Percentiles rank a stretch among this genome's conserved stretches.
phyloP scores from a whole-genome alignment of 2,797 vertebrate species.

The Hypotaenidia okinawae region DNA sequence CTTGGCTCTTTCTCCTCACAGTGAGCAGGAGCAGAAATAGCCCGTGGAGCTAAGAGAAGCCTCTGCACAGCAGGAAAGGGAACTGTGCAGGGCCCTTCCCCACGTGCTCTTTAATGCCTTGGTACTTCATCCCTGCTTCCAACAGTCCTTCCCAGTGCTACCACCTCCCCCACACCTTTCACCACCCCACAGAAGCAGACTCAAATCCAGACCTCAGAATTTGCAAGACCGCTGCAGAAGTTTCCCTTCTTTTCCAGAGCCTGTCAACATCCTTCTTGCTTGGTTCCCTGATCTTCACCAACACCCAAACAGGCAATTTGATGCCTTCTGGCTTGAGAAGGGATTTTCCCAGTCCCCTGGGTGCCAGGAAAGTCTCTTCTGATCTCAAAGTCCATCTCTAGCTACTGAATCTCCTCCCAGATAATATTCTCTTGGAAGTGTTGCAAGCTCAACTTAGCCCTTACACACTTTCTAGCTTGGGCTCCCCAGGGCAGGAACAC shows the following conservation, averaged over 20 bases:
- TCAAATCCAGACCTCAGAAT: not conserved
- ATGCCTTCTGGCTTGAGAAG: not conserved
- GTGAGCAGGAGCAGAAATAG: not conserved
- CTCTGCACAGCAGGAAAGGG: not conserved
- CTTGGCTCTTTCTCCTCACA: not conserved
- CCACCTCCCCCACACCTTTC: not conserved
- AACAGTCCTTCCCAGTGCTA: not conserved
- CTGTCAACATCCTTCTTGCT: not conserved
- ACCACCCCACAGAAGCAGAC: not conserved
- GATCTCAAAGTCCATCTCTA: not conserved
- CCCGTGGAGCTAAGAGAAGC: not conserved
- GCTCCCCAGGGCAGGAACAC: not conserved
- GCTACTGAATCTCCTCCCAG: not conserved
- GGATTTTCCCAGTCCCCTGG: not conserved
- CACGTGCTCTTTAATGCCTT: not conserved
- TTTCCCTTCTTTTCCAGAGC: not conserved
- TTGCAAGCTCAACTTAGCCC: not conserved
- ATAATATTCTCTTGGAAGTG: not conserved
- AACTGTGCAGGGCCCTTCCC: not conserved
- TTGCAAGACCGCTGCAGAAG: not conserved
- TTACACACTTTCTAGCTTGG: not conserved
- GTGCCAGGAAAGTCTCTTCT: not conserved
- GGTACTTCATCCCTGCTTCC: not conserved
- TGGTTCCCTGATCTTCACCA: not conserved
- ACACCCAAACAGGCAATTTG: not conserved